These are phyloP conservation scores for Falco biarmicus DNA, from an alignment of 2,797 vertebrate species.

Conservation along the genomic window DNA sequence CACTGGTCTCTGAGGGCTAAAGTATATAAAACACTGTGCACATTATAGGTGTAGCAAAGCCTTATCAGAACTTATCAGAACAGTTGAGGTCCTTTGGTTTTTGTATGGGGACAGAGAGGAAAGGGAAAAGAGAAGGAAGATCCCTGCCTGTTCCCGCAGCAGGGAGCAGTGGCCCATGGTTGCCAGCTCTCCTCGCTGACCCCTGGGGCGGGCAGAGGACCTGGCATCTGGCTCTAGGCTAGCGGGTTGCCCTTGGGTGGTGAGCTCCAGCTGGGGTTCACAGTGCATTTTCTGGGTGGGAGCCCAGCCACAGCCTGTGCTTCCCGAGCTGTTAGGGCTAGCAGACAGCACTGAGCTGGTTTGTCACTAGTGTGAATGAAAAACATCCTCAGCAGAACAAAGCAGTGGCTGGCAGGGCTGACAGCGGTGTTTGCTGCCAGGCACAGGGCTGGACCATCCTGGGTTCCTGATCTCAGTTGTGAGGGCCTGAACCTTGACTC, in stretches of 20 bases:
- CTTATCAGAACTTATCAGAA: neutral
- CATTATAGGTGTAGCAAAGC: neutral
- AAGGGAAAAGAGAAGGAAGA: neutral
- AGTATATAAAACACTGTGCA: neutral
- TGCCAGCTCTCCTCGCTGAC: neutral
- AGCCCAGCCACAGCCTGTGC: neutral
- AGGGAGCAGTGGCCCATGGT: neutral
- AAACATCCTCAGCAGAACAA: neutral
- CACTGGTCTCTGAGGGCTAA: neutral
- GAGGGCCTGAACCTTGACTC: neutral
- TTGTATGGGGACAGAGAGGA: neutral
- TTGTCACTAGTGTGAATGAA: neutral
- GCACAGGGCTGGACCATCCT: neutral
- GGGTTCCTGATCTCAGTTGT: neutral
- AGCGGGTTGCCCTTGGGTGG: fast-evolving
- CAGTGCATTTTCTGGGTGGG: neutral
- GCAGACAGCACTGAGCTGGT: neutral
- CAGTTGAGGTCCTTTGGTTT: neutral
- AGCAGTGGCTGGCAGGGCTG: neutral
- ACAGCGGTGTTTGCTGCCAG: fast-evolving
- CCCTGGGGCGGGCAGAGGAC: neutral
- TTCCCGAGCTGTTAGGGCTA: fast-evolving
- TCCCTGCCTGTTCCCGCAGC: neutral
- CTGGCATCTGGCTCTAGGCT: fast-evolving
- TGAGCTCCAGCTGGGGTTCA: neutral